These are phyloP conservation scores for Cinclus cinclus DNA, from an alignment of 2,113 vertebrate species.

Conservation along the genomic window DNA sequence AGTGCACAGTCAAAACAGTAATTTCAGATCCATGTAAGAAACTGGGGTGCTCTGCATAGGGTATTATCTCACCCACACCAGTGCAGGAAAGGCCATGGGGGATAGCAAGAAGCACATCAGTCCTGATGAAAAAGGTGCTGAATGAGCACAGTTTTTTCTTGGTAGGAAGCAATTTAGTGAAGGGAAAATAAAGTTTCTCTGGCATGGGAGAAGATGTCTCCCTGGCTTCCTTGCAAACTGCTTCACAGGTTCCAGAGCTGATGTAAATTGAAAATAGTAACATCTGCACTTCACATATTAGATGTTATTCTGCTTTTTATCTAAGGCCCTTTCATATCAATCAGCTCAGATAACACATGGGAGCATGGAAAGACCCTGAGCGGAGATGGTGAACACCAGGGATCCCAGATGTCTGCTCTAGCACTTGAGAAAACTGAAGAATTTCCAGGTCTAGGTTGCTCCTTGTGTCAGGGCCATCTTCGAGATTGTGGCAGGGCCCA, in stretches of 20 bases:
- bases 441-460: background rate
- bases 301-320: background rate
- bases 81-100: background rate
- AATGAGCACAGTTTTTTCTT: background rate
- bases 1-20: background rate
- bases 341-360: background rate
- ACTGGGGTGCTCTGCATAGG: background rate
- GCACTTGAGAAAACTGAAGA: background rate
- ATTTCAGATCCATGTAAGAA: background rate
- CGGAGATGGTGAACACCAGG: fast-evolving
- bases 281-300: background rate
- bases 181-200: background rate
- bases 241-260: background rate
- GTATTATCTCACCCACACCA: background rate
- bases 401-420: background rate
- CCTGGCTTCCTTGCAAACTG: background rate
- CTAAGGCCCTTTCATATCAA: background rate
- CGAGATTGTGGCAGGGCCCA: background rate
- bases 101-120: background rate
- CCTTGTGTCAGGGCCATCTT: background rate
- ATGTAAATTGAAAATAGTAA: background rate
- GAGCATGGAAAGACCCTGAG: background rate
- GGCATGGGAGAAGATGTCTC: background rate
- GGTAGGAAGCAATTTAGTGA: background rate
- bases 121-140: background rate